A percentile compares a stretch with the other conserved stretches of the same genome.
Evolutionary conservation across 2,797 vertebrate genomes (phyloP).

Genomic region (Caiman crocodilus): DNA sequence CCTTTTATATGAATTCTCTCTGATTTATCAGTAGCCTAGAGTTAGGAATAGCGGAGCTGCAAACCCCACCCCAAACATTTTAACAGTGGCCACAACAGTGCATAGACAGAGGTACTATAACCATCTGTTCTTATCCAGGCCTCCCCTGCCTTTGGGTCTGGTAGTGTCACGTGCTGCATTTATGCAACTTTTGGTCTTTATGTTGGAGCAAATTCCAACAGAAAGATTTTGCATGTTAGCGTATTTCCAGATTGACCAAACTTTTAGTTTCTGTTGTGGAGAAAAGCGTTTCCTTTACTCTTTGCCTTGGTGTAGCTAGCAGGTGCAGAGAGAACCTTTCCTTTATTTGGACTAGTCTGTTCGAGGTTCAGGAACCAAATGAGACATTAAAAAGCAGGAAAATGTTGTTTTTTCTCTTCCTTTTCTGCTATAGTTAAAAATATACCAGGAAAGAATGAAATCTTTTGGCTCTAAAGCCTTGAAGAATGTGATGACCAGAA

Average conservation of each 20-base stretch:
- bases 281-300: not conserved
- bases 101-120: not conserved
- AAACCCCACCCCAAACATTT: not conserved
- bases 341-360: not conserved
- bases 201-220: too few relatives aligned
- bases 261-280: not conserved
- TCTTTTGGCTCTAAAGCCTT: not conserved
- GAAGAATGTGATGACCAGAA: not conserved
- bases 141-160: not conserved
- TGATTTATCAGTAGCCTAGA: fast-evolving
- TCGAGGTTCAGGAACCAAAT: not conserved
- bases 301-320: not conserved
- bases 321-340: not conserved
- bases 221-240: not conserved
- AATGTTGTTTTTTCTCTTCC: not conserved
- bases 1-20: not conserved
- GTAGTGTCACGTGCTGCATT: too few relatives aligned
- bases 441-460: not conserved
- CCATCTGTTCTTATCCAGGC: not conserved
- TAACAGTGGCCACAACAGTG: not conserved
- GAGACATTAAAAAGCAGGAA: not conserved
- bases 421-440: not conserved
- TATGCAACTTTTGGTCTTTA: too few relatives aligned
- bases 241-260: not conserved
- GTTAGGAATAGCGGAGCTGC: not conserved